Base-by-base conservation (phyloP, 1,140 invertebrate species). In the Trissolcus basalis region DNA sequence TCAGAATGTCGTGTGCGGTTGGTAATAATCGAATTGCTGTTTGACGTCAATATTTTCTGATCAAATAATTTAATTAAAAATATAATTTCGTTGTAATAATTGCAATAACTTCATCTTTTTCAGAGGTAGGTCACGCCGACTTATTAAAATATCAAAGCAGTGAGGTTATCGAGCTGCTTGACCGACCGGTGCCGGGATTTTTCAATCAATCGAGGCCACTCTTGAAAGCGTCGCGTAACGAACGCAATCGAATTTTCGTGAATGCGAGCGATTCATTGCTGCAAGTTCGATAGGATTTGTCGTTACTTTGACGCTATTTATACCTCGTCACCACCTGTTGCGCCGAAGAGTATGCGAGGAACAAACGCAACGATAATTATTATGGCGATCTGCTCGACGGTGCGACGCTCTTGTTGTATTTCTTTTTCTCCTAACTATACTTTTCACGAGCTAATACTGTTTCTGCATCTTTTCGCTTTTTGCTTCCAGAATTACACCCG, bases 281-380 rank as follows among this genome's bases (percentile, higher is more conserved):
- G 39, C 69, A 77, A 81, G 71, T 78, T 80, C 76, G 72, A 80
- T 80, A 73, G 78, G 61, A 80, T 80, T 81, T 68, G 75, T 78
- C 78, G 71, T 78, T 78, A 80, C 80, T 77, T 76, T 68, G 78
- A 73, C 76, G 79, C 78, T 77, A 81, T 78, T 81, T 81, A 75
- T 80, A 76, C 65, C 68, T 56, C 75, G 48, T 65, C n/a, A 27
- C 78, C 80, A 81, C 80, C 80, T 81, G 80, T 81, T 81, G 80
- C 80, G 58, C 53, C 19, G 65, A 68, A 74, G 71, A 80, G 64
- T 72, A 76, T 78, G 69, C 80, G 75, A 80, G 71, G 78, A 81
- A 81, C 74, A 81, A 81, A 79, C 74, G 67, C 56, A 65, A 71
- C 71, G 80, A 80, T 81, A 81, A 81, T 81, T 78, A 80, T 81